Conservation (phyloP, 2,113 vertebrate genomes). For the Cebus imitator region DNA sequence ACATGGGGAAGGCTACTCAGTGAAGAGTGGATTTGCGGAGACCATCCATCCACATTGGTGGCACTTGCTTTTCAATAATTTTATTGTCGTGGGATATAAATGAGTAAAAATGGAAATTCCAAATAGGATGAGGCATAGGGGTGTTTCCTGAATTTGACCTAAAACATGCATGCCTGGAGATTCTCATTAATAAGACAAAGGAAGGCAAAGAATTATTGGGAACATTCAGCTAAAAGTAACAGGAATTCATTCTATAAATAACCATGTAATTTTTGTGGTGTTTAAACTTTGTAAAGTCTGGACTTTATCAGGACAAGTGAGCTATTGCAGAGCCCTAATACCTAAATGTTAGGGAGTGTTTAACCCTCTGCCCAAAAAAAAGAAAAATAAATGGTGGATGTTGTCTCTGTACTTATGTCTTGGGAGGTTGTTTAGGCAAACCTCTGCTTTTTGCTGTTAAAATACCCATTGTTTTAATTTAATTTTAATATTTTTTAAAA, state of each 20-base stretch:
- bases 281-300: neutral
- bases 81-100: neutral
- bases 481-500: too few relatives aligned
- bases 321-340: neutral
- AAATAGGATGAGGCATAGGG: too few relatives aligned
- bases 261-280: neutral
- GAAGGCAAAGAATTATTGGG: neutral
- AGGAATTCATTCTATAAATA: neutral
- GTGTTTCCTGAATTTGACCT: neutral
- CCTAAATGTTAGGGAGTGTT: neutral
- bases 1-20: accelerated
- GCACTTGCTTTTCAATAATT: neutral
- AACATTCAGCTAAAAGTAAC: neutral
- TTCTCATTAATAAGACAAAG: neutral
- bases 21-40: neutral
- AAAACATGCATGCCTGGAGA: neutral
- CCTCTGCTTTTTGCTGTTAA: neutral
- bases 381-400: neutral
- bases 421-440: neutral
- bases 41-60: accelerated
- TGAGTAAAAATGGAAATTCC: neutral
- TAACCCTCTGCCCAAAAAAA: neutral
- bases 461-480: neutral
- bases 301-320: neutral
- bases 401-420: neutral